Evolutionary conservation across 2,113 vertebrate genomes (phyloP).

Genomic region (Myocastor coypus): DNA sequence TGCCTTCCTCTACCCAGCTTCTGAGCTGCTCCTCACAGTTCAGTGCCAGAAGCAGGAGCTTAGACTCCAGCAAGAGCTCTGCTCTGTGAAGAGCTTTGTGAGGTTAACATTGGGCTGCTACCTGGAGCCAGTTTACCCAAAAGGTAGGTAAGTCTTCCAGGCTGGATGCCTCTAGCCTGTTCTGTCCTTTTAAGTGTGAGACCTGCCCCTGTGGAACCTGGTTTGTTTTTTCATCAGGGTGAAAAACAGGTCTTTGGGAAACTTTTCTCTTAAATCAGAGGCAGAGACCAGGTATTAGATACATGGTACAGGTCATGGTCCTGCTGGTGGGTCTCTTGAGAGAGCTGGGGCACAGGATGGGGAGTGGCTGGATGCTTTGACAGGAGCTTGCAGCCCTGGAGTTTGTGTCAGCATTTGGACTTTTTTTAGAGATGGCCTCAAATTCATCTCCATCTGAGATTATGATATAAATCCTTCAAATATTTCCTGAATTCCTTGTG

Average conservation of each 20-base stretch:
- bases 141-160: constrained; percentile 52
- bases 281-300: neutral
- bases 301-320: neutral
- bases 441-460: neutral
- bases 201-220: neutral
- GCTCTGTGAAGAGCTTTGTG: neutral
- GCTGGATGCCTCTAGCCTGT: neutral
- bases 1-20: constrained; percentile 69
- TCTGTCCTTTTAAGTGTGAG: neutral
- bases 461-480: neutral
- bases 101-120: neutral
- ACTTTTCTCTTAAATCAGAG: neutral
- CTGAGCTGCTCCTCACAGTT: constrained; percentile 74
- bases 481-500: constrained; percentile 39
- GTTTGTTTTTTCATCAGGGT: neutral
- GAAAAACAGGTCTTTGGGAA: neutral
- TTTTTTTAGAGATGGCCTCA: constrained; percentile 14
- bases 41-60: constrained; percentile 33
- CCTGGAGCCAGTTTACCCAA: neutral
- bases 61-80: neutral
- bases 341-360: neutral
- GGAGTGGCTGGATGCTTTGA: neutral
- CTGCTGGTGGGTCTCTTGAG: neutral
- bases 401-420: neutral
- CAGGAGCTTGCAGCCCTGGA: neutral